Percentiles rank a stretch among this genome's conserved stretches.
phyloP scores from a whole-genome alignment of 2,888 invertebrate species.

The Tridacna crocea region DNA sequence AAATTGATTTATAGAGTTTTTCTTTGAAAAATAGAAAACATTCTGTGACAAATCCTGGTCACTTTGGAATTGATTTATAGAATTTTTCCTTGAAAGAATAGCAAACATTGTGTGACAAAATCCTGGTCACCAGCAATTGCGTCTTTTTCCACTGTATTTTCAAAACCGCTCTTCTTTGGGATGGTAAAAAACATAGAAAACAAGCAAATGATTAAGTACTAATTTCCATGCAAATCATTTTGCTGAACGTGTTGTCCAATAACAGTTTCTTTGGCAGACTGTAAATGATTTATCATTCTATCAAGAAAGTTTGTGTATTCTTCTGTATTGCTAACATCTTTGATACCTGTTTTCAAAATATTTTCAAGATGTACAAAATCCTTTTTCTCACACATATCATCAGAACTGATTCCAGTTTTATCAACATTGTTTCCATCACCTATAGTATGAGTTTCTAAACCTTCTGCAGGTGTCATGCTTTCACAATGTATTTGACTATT shows the following conservation, averaged over 20 bases:
- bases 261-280: conserved; percentile 17
- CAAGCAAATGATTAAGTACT: too few species aligned
- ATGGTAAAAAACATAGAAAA: too few species aligned
- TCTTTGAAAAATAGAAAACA: too few species aligned
- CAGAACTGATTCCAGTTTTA: too few species aligned
- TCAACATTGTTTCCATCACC: too few species aligned
- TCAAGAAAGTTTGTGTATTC: conserved; percentile 26
- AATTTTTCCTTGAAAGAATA: not conserved
- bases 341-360: conserved; percentile 18
- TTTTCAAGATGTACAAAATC: conserved; percentile 7
- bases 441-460: too few species aligned
- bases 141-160: not conserved
- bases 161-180: not conserved
- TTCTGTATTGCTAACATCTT: conserved; percentile 4
- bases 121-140: not conserved
- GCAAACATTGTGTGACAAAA: not conserved
- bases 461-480: too few species aligned
- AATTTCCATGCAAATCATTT: not conserved
- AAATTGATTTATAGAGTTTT: too few species aligned
- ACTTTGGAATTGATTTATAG: too few species aligned
- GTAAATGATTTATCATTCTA: conserved; percentile 25
- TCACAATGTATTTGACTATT: too few species aligned
- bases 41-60: too few species aligned
- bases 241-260: not conserved
- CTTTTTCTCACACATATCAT: not conserved